Evolutionary conservation across 2,888 invertebrate genomes (phyloP), one percentile per base, ranked within the genome.

Genomic region (Ecliptopera silaceata): DNA sequence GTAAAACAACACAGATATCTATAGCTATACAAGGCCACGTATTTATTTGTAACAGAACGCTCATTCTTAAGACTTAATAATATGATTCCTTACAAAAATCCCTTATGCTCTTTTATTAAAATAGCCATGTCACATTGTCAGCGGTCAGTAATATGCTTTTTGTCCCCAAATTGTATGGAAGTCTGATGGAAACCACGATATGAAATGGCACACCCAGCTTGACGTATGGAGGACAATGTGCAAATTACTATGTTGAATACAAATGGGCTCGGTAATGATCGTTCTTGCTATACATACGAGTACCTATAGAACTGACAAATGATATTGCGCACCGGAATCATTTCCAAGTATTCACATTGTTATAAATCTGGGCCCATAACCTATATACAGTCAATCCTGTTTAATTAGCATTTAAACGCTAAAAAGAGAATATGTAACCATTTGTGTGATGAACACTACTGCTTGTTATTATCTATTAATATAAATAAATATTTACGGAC

Each of bases 81-180:
- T 46, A 15, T 18, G 45, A 42, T 36, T 38, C 47, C 47, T 43
- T 52, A 39, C 53, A 48, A 56, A 56, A 44, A 46, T 32, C 22
- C 22, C 43, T 47, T 36, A 44, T 58, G 48, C 46, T 42, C 48
- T 44, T 59, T 49, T 59, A 57, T 61, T 54, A 57, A 18, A 43
- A 38, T 39, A 50, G 54, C 52, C 56, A 45, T 57, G 52, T 64
- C 49, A 53, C 64, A 60, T 47, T 47, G 44, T 52, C 60, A 58
- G 32, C 52, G 69, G 71, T 70, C 70, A 71, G 64, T 70, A 72
- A 77, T 75, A 71, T 64, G 43, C 61, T 69, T 72, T 75, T 71
- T 69, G 71, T 74, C 68, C 63, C 65, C 72, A 72, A 77, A 77
- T 76, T 75, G 72, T 72, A 78, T 78, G 76, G 71, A 61, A 54